Evolutionary conservation across 2,797 vertebrate genomes (phyloP).

Genomic region (Rhabdomys pumilio): DNA sequence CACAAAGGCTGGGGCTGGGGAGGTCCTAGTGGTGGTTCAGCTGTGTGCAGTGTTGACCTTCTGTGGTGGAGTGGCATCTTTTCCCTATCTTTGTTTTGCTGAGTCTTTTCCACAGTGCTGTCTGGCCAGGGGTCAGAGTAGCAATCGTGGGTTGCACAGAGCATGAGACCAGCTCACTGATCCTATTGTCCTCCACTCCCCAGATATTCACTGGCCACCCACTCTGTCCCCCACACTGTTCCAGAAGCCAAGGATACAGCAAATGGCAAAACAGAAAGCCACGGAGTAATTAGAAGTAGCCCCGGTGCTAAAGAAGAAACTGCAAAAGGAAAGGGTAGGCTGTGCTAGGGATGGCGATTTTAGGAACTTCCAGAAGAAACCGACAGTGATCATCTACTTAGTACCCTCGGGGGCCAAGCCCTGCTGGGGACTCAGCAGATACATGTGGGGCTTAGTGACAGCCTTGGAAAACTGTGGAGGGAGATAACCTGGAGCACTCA

Average conservation of each 20-base stretch:
- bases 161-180: too few relatives aligned
- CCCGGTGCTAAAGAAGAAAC: background rate
- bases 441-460: background rate
- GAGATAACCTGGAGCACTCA: too few relatives aligned
- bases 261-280: background rate
- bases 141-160: background rate
- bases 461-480: too few relatives aligned
- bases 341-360: background rate
- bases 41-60: background rate
- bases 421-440: background rate
- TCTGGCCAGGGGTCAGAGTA: background rate
- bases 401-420: background rate
- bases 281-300: background rate
- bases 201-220: background rate
- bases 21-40: background rate
- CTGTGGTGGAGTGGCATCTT: background rate
- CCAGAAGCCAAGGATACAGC: background rate
- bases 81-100: rapidly evolving
- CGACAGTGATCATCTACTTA: background rate
- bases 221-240: background rate
- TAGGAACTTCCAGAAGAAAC: slow-evolving; percentile 16
- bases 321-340: background rate
- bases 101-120: background rate
- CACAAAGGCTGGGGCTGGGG: background rate
- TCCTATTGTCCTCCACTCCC: background rate